Base-by-base conservation (phyloP, 1,140 invertebrate genomes). In the silkworm (Bombyx mori) region DNA sequence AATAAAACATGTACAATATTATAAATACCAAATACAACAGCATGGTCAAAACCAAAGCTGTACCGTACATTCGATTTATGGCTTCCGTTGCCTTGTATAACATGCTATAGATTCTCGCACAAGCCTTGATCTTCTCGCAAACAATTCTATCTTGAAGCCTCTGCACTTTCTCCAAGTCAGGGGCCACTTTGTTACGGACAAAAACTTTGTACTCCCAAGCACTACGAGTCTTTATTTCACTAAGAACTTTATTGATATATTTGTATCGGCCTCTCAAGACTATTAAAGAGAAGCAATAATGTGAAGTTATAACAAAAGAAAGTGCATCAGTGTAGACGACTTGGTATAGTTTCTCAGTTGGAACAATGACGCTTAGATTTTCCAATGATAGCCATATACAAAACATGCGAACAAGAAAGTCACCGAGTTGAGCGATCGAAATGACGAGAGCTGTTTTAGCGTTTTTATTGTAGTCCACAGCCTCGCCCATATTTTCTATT, bases 1-100 rank as follows among this genome's bases (percentile, higher is more conserved):
- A 76, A 54, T 82, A 83, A 56, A 80, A 83, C 52, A 79, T 54
- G 47, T 82, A 74, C 44, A 81, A 52, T 7, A 77, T 60, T 8
- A 75, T 69, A 6, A 62, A 61, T 8, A 67, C 45, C 0, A 79
- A 42, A 45, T 55, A 70, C 22, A 73, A 9, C 3, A 72, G 51
- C 57, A 79, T 69, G 1, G 65, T 77, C 1, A 75, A 45, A 44
- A 70, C 45, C 22, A 80, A 48, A n/a, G 68, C 61, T 0, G 76
- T 54, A 6, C 79, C 79, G 60, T 68, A 84, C 42, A 69, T 65
- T n/a, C 61, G 56, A 22, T 77, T 77, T 0, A 63, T 58, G 1
- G 50, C 61, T 8, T 68, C 54, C 1, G 68, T 59, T 9, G 68
- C 54, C 22, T 70, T 58, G 46, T 72, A 75, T 42, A 82, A 50